Evolutionary conservation across 2,797 vertebrate genomes (phyloP).

Genomic region (Coracias cyanogaster): DNA sequence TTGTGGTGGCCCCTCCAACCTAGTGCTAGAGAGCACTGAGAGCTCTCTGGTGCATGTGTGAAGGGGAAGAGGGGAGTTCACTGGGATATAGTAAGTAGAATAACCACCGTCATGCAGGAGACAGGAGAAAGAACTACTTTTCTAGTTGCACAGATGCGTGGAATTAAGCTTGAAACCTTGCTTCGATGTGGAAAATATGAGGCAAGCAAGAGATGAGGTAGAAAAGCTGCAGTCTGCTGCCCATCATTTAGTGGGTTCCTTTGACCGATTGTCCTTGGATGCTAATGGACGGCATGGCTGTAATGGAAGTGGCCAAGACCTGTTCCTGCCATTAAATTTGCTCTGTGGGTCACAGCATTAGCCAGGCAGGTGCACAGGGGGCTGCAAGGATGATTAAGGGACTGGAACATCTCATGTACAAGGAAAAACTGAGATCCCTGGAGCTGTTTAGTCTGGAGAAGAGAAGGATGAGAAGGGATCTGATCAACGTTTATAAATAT

Average conservation of each 20-base stretch:
- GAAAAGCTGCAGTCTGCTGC: background rate
- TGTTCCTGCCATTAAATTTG: accelerated
- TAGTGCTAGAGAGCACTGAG: background rate
- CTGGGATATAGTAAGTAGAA: background rate
- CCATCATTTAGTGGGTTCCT: accelerated
- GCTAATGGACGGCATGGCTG: background rate
- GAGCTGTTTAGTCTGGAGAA: too few species aligned
- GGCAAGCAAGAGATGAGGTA: background rate
- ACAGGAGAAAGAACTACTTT: background rate
- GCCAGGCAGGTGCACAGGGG: background rate
- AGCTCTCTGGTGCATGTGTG: background rate
- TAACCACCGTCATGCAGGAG: accelerated
- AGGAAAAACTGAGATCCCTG: too few species aligned
- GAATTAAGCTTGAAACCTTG: background rate
- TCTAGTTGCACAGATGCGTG: background rate
- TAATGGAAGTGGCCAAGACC: background rate
- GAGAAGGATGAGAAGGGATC: too few species aligned
- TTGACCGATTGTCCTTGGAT: accelerated
- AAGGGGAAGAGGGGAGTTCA: accelerated
- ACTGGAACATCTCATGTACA: too few species aligned
- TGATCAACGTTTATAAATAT: too few species aligned
- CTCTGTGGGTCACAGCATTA: background rate
- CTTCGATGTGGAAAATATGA: background rate
- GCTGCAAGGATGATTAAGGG: too few species aligned
- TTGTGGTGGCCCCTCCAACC: background rate